These are phyloP conservation scores for Acronicta aceris DNA, from an alignment of 2,888 invertebrate genomes.

Conservation along the genomic window DNA sequence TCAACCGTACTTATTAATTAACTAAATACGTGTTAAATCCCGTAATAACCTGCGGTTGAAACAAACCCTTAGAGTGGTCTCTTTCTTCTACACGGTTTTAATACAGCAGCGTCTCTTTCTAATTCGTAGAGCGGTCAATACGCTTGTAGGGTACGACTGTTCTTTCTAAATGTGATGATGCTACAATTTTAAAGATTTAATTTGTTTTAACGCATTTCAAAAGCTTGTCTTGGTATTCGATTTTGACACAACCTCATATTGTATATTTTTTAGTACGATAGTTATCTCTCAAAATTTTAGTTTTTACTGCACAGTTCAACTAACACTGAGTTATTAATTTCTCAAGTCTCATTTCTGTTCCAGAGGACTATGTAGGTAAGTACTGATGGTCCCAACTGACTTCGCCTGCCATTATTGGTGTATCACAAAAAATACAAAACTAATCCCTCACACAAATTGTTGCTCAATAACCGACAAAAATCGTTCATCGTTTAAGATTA, in stretches of 20 bases:
- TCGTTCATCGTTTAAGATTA: slow-evolving; percentile 82
- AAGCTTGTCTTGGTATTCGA: too few species aligned
- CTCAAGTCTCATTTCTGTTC: not conserved
- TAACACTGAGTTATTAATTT: too few species aligned
- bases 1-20: slow-evolving; percentile 88
- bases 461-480: slow-evolving; percentile 70
- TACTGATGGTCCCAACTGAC: slow-evolving; percentile 7
- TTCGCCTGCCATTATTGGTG: slow-evolving; percentile 22
- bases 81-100: slow-evolving; percentile 65
- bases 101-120: slow-evolving; percentile 65
- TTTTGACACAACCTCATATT: too few species aligned
- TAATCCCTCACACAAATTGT: slow-evolving; percentile 64
- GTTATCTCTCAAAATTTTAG: too few species aligned
- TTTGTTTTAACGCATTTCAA: too few species aligned
- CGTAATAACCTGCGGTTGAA: slow-evolving; percentile 85
- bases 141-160: slow-evolving; percentile 21
- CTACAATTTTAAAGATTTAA: not conserved
- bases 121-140: slow-evolving; percentile 57
- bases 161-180: slow-evolving; percentile 1
- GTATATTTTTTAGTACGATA: too few species aligned
- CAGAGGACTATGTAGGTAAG: not conserved
- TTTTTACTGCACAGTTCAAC: too few species aligned
- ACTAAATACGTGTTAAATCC: slow-evolving; percentile 88
- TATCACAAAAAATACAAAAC: slow-evolving; percentile 54
- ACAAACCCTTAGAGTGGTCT: slow-evolving; percentile 75